Percentiles rank a stretch among this genome's conserved stretches.
phyloP scores from a whole-genome alignment of 2,113 vertebrate genomes.

The Cinclus cinclus region DNA sequence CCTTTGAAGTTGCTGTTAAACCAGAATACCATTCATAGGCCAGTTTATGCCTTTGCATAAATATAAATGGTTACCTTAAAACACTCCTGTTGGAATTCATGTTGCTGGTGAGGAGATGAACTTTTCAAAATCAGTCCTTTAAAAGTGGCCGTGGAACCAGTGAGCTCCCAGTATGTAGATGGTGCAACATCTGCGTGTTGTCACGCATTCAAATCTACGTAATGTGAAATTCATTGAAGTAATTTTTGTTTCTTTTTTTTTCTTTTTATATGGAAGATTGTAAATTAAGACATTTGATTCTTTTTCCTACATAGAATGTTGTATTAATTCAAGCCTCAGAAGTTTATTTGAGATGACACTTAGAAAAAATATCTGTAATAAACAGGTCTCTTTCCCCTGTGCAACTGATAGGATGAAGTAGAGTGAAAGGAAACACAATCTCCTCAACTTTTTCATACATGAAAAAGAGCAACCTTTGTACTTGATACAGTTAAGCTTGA shows the following conservation, averaged over 20 bases:
- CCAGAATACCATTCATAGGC: constrained; percentile 3
- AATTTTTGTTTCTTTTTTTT: not conserved
- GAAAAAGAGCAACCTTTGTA: not conserved
- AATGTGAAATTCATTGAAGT: not conserved
- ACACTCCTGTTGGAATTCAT: not conserved
- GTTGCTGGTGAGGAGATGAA: not conserved
- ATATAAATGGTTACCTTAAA: constrained; percentile 52
- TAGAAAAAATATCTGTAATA: not conserved
- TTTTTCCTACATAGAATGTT: not conserved
- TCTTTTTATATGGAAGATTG: not conserved
- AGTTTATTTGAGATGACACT: not conserved
- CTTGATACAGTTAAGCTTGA: not conserved
- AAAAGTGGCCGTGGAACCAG: not conserved
- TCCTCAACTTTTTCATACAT: not conserved
- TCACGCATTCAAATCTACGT: not conserved
- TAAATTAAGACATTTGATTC: not conserved
- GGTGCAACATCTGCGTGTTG: not conserved
- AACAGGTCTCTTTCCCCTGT: not conserved
- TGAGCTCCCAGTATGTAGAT: not conserved
- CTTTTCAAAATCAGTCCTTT: not conserved
- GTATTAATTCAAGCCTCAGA: not conserved
- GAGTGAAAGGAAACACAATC: not conserved
- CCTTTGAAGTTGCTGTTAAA: constrained; percentile 44
- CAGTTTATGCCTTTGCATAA: constrained; percentile 25
- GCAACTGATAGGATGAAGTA: not conserved